Evolutionary conservation across 2,888 invertebrate genomes (phyloP), one percentile per base, ranked within the genome.

Genomic region (Mystacides longicornis): DNA sequence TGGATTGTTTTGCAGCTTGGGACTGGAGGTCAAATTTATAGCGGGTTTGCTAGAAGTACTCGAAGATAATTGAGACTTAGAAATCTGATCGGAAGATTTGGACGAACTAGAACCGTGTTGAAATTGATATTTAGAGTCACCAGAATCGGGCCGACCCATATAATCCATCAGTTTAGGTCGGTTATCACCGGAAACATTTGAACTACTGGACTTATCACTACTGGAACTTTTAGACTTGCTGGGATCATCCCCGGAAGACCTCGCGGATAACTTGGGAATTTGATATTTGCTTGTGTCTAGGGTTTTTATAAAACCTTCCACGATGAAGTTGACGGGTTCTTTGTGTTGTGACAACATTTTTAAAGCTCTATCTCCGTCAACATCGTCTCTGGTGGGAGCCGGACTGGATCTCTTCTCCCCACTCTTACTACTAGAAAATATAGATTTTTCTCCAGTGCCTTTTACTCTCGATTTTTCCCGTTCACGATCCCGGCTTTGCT

Each of bases 201-300:
- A 42, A 2, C 73, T 70, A 60, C 68, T 73, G 57, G 69, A 74
- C 64, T 78, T 77, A 60, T 78, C 78, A 9, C 72, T 71, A n/a
- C 75, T 71, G 22, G 68, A 72, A 61, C 75, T 77, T 66, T 77
- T 74, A 11, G 64, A 57, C 55, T 69, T 70, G 55, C 65, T 66
- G 45, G 68, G 65, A 33, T 58, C 60, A 57, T 67, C 67, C 5
- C 65, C 60, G 49, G 66, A 62, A 31, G 68, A 65, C 23, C 78
- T 67, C 2, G 85, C 84, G 1, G 86, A 86, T 57, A 91, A 69
- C 71, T 91, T 92, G 1, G 91, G 91, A 65, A 92, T 92, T 75
- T 92, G 92, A 73, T 90, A 92, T 66, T 89, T 91, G 55, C 86
- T 86, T 54, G 84, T 85, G 64, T 91, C 86, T 31, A 87, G 70